These are phyloP conservation scores for Drosophila santomea DNA, from an alignment of 1,140 invertebrate genomes.

Conservation along the genomic window DNA sequence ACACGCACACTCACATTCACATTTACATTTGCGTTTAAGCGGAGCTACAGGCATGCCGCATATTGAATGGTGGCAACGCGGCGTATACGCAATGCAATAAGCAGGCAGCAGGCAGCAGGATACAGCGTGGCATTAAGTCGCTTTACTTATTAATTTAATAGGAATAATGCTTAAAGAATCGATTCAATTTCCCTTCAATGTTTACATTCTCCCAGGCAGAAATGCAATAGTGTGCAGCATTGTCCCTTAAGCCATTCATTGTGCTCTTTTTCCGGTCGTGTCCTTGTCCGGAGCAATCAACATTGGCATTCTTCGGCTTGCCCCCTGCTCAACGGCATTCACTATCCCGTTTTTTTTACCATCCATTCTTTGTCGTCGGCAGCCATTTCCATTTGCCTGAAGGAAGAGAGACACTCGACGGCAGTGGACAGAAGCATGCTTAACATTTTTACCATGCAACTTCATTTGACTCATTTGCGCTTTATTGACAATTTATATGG, in stretches of 20 bases:
- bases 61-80: constrained; percentile 20
- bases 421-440: constrained; percentile 12
- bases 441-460: constrained; percentile 53
- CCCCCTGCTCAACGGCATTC: constrained; percentile 19
- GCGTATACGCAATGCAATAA: constrained; percentile 40
- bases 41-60: constrained; percentile 21
- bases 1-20: constrained; percentile 1
- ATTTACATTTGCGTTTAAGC: background rate
- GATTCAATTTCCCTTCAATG: constrained; percentile 15
- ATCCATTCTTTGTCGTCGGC: constrained; percentile 21
- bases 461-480: constrained; percentile 51
- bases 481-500: constrained; percentile 64
- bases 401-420: background rate
- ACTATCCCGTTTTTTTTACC: background rate
- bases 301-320: constrained; percentile 54
- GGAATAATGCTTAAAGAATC: constrained; percentile 21
- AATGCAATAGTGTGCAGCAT: constrained; percentile 15
- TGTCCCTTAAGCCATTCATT: constrained; percentile 42
- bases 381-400: constrained; percentile 42
- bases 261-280: constrained; percentile 28
- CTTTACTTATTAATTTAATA: constrained; percentile 50
- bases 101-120: background rate
- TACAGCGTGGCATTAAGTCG: constrained; percentile 1
- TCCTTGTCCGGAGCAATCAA: constrained; percentile 50
- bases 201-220: background rate